Percentiles rank a stretch among this genome's conserved stretches.
Evolutionary conservation across 2,797 vertebrate genomes (phyloP).

Genomic region (Coilia nasus): DNA sequence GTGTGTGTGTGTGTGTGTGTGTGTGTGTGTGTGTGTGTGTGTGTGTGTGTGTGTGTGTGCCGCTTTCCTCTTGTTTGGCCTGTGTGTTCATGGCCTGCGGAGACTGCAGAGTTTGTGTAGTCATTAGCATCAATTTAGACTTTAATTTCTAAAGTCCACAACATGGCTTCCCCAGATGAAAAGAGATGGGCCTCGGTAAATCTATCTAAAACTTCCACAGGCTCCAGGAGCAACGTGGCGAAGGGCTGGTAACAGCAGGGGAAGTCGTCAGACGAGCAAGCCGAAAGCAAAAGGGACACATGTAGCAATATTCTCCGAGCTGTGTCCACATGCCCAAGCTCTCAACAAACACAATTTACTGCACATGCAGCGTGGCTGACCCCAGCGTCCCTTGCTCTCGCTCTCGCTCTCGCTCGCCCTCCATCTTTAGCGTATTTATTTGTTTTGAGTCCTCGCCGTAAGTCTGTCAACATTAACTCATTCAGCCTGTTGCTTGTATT

Average conservation of each 20-base stretch:
- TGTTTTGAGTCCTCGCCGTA: not conserved
- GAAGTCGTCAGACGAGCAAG: not conserved
- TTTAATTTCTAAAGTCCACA: not conserved
- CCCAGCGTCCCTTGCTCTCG: not conserved
- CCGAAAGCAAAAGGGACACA: not conserved
- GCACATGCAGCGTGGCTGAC: not conserved
- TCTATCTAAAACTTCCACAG: not conserved
- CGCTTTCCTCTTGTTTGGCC: not conserved
- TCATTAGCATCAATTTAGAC: not conserved
- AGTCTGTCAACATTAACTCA: not conserved
- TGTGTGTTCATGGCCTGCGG: too few relatives aligned
- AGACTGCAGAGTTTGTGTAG: too few relatives aligned
- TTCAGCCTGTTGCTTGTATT: not conserved
- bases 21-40: not conserved
- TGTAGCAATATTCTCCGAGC: not conserved
- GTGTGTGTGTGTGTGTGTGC: not conserved
- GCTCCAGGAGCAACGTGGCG: not conserved
- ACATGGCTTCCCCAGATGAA: not conserved
- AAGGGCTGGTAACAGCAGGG: not conserved
- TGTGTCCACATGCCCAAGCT: not conserved
- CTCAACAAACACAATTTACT: not conserved
- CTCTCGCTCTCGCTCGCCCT: not conserved
- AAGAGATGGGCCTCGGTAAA: not conserved
- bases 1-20: not conserved
- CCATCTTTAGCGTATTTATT: not conserved